phyloP scores from a whole-genome alignment of 1,140 invertebrate species.

The Pachyrhynchus sulphureomaculatus region DNA sequence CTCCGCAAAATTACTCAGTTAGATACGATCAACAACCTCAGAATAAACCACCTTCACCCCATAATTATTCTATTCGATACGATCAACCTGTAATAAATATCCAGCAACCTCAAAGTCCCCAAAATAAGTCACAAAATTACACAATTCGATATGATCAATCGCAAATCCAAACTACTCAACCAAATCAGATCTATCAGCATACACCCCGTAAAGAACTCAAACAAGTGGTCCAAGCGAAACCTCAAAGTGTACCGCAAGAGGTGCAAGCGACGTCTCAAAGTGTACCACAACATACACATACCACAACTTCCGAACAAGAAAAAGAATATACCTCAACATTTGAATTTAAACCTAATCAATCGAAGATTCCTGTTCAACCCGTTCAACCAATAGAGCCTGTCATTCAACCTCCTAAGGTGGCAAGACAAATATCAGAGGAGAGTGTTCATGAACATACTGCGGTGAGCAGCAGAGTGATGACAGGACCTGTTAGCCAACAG shows the following conservation, averaged over 20 bases:
- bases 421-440: slow-evolving; percentile 39
- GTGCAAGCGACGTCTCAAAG: neutral
- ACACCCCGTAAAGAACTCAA: slow-evolving; percentile 18
- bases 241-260: neutral
- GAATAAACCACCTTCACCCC: neutral
- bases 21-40: slow-evolving; percentile 11
- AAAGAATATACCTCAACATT: slow-evolving; percentile 36
- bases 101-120: neutral
- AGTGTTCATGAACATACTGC: slow-evolving; percentile 50
- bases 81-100: slow-evolving; percentile 1
- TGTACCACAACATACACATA: too few species aligned
- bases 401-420: slow-evolving; percentile 25
- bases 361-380: slow-evolving; percentile 20
- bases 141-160: neutral
- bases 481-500: slow-evolving; percentile 61
- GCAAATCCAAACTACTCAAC: neutral
- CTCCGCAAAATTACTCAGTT: slow-evolving; percentile 6
- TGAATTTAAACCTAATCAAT: slow-evolving; percentile 28
- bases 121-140: neutral
- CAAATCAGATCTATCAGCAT: slow-evolving; percentile 9
- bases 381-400: slow-evolving; percentile 24
- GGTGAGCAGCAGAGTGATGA: slow-evolving; percentile 65
- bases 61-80: neutral
- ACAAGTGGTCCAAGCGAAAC: neutral
- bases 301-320: neutral